Evolutionary conservation across 2,888 invertebrate species (phyloP).

Genomic region (Agrenia bidenticulata): DNA sequence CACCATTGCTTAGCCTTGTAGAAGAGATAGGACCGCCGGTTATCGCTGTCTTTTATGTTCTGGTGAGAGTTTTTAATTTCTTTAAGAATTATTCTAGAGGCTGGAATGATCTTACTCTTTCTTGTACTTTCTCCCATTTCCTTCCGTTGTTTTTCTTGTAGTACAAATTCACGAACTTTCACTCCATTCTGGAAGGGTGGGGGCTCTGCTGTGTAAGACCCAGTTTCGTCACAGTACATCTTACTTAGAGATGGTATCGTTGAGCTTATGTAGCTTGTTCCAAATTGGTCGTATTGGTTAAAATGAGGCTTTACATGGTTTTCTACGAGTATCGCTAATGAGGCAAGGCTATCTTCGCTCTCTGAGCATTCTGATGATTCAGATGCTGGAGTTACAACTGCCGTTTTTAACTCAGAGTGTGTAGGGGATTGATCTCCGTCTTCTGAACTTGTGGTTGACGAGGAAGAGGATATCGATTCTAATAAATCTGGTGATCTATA

Average conservation of each 20-base stretch:
- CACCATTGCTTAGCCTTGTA: slow-evolving; percentile 46
- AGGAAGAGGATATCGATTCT: no score
- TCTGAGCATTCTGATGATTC: neutral
- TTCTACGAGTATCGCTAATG: neutral
- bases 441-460: no score
- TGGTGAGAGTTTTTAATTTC: slow-evolving; percentile 21
- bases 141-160: slow-evolving; percentile 32
- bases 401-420: no score
- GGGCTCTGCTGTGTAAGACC: slow-evolving; percentile 27
- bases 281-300: slow-evolving; percentile 34
- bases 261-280: slow-evolving; percentile 37
- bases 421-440: no score
- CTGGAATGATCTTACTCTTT: slow-evolving; percentile 31
- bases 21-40: slow-evolving; percentile 25
- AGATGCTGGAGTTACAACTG: no score
- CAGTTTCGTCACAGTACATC: slow-evolving; percentile 32
- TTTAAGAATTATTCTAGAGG: slow-evolving; percentile 30
- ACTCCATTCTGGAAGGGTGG: slow-evolving; percentile 35
- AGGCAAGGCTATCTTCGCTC: neutral
- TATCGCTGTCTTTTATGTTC: slow-evolving; percentile 7
- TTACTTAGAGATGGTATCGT: slow-evolving; percentile 25
- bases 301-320: slow-evolving; percentile 31
- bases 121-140: slow-evolving; percentile 40
- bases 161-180: slow-evolving; percentile 24
- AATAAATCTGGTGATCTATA: no score